Conservation (phyloP, 2,888 invertebrate species). For the Chymomyza amoena region DNA sequence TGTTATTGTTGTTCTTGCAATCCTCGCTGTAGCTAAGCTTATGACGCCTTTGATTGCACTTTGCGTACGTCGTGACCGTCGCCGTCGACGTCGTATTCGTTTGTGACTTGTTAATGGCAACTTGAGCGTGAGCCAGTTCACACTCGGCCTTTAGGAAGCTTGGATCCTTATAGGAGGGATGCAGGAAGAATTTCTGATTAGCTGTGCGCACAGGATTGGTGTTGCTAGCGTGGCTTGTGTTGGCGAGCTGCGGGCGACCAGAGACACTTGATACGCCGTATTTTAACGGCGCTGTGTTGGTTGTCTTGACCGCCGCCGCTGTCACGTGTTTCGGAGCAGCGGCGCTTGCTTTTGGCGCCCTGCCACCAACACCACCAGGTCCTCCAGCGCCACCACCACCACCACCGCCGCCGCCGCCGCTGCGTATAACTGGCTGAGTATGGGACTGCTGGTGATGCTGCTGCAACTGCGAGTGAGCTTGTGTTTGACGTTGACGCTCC, state of each 20-base stretch:
- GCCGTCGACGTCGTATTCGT: background rate
- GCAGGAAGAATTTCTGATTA: constrained; percentile 73
- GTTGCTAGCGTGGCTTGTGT: background rate
- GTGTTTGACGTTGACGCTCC: constrained; percentile 31
- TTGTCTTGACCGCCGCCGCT: background rate
- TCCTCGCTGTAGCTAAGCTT: constrained; percentile 19
- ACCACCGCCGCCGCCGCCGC: constrained; percentile 20
- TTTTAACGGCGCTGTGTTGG: background rate
- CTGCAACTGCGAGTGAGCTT: constrained; percentile 15
- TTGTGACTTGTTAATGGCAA: constrained; percentile 34
- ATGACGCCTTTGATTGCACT: constrained; percentile 6
- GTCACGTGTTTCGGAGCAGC: constrained; percentile 19
- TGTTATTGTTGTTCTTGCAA: constrained; percentile 51
- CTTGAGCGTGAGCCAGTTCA: constrained; percentile 77
- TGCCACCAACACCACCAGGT: constrained; percentile 1
- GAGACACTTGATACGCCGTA: background rate
- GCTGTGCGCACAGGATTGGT: constrained; percentile 71
- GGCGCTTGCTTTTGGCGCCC: background rate
- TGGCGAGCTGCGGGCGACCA: background rate
- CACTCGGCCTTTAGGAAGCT: constrained; percentile 77
- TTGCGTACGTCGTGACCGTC: background rate
- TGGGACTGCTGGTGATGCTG: constrained; percentile 12
- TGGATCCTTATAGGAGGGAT: constrained; percentile 75
- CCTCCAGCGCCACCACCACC: constrained; percentile 6
- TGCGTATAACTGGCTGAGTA: constrained; percentile 1